Evolutionary conservation across 1,140 invertebrate genomes (phyloP).

Genomic region (Drosophila jambulina): DNA sequence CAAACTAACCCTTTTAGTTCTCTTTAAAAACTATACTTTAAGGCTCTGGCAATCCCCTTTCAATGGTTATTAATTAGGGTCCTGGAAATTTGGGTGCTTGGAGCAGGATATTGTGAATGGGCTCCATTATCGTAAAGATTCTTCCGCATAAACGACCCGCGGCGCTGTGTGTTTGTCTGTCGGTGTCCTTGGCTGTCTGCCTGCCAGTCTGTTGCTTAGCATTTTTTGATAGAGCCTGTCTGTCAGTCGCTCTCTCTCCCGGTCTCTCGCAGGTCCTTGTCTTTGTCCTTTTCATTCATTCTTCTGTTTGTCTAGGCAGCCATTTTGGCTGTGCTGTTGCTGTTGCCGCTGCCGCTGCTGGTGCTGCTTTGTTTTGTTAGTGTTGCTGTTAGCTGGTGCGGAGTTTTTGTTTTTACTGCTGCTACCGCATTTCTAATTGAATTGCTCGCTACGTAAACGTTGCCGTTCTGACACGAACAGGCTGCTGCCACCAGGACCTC

Average conservation of each 20-base stretch:
- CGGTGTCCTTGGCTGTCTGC: slow-evolving; percentile 40
- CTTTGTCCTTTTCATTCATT: slow-evolving; percentile 44
- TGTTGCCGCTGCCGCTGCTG: slow-evolving; percentile 3
- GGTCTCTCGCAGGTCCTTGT: slow-evolving; percentile 6
- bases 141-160: slow-evolving; percentile 44
- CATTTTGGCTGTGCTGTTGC: slow-evolving; percentile 54
- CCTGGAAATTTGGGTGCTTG: slow-evolving; percentile 11
- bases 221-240: slow-evolving; percentile 65
- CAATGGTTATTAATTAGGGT: slow-evolving; percentile 16
- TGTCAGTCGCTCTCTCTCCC: slow-evolving; percentile 25
- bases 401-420: slow-evolving; percentile 55
- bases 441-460: slow-evolving; percentile 78
- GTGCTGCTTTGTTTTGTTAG: slow-evolving; percentile 49
- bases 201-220: slow-evolving; percentile 62
- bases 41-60: neutral
- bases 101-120: slow-evolving; percentile 7
- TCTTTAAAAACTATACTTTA: neutral
- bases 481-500: slow-evolving; percentile 30
- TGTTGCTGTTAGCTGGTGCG: slow-evolving; percentile 19
- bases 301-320: slow-evolving; percentile 61
- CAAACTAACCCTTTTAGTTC: neutral
- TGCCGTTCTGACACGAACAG: slow-evolving; percentile 52
- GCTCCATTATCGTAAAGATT: slow-evolving; percentile 26
- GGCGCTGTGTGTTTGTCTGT: slow-evolving; percentile 8
- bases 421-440: slow-evolving; percentile 78